phyloP scores from a whole-genome alignment of 2,797 vertebrate species.

The Falco cherrug region DNA sequence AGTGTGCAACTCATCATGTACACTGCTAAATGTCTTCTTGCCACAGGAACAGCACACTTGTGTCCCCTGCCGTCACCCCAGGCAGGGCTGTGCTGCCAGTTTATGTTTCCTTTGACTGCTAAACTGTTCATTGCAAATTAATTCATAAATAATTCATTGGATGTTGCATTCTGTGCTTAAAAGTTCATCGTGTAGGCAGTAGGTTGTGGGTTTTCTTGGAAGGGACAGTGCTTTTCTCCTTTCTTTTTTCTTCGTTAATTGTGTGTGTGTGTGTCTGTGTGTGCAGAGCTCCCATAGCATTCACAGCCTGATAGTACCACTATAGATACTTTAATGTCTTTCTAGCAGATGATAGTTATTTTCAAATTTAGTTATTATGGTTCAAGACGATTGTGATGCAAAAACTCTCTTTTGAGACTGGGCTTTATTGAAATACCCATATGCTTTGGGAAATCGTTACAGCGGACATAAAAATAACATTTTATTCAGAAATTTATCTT shows the following conservation, averaged over 20 bases:
- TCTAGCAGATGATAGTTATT: neutral
- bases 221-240: neutral
- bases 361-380: neutral
- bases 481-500: neutral
- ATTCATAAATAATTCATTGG: constrained; percentile 62
- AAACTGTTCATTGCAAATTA: constrained; percentile 55
- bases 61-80: neutral
- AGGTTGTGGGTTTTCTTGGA: constrained; percentile 43
- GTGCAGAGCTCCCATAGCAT: neutral
- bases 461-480: neutral
- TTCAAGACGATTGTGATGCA: neutral
- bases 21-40: neutral
- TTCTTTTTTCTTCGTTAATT: neutral
- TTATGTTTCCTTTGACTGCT: constrained; percentile 45
- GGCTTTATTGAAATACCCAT: neutral
- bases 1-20: neutral
- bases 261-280: neutral
- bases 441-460: neutral
- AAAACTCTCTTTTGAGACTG: neutral
- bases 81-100: neutral
- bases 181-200: constrained; percentile 45
- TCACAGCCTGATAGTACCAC: neutral
- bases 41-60: neutral
- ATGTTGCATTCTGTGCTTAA: constrained; percentile 28
- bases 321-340: neutral